phyloP scores from a whole-genome alignment of 2,797 vertebrate genomes.

The Sebastes taczanowskii region DNA sequence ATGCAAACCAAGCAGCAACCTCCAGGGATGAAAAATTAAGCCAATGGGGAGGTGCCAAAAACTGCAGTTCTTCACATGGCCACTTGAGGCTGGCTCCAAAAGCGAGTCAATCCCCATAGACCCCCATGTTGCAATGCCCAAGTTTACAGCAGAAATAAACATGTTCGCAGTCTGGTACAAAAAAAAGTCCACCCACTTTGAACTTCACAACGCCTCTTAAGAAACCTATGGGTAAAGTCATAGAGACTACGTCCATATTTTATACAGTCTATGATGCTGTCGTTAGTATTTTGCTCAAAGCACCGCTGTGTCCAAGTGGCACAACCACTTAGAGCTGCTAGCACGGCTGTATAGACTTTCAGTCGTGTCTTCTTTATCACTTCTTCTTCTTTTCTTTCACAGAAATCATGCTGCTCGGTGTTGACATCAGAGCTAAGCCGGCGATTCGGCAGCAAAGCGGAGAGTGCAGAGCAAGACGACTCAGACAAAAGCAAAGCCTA shows the following conservation, averaged over 20 bases:
- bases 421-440: constrained; percentile 85
- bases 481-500: constrained; percentile 85
- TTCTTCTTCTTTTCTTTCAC: constrained; percentile 15
- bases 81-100: too few species aligned
- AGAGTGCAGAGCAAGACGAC: constrained; percentile 66
- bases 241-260: neutral
- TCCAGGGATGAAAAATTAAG: neutral
- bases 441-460: constrained; percentile 77
- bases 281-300: neutral
- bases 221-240: neutral
- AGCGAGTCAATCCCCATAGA: too few species aligned
- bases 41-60: neutral
- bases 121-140: neutral
- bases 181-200: too few species aligned
- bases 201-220: too few species aligned
- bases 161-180: neutral
- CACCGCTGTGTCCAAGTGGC: accelerated
- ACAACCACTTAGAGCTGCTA: neutral
- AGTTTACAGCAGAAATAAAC: neutral
- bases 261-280: neutral
- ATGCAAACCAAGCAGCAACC: accelerated
- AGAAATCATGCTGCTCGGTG: constrained; percentile 90
- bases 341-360: neutral
- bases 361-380: neutral
- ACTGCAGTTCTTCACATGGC: too few species aligned